Evolutionary conservation across 2,797 vertebrate genomes (phyloP).

Genomic region (Selene dorsalis): DNA sequence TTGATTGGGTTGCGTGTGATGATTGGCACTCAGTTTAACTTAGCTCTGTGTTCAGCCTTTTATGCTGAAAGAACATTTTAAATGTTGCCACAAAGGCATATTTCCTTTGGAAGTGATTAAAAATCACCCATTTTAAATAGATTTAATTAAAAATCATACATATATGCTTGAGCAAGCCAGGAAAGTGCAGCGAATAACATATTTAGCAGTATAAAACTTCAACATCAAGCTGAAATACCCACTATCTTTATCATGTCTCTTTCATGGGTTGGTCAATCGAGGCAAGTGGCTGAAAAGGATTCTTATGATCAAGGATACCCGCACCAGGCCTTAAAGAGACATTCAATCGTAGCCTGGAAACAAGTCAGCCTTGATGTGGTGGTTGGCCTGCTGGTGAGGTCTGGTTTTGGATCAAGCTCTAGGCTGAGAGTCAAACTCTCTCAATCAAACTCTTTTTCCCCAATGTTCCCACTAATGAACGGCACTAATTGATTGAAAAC

Average conservation of each 20-base stretch:
- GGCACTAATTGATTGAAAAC: slow-evolving; percentile 83
- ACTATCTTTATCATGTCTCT: slow-evolving; percentile 19
- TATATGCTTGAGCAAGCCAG: neutral
- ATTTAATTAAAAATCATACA: slow-evolving; percentile 1
- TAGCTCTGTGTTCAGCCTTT: slow-evolving; percentile 25
- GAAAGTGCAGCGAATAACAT: neutral
- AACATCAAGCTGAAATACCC: slow-evolving; percentile 10
- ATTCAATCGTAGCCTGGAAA: slow-evolving; percentile 57
- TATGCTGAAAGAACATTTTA: slow-evolving; percentile 19
- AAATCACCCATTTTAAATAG: slow-evolving; percentile 11
- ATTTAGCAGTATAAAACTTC: slow-evolving; percentile 8
- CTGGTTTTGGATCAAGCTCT: slow-evolving; percentile 61
- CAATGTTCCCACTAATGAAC: slow-evolving; percentile 80
- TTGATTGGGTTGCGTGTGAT: slow-evolving; percentile 24
- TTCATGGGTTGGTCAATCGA: slow-evolving; percentile 21
- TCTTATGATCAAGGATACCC: slow-evolving; percentile 61
- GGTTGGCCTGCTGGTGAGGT: slow-evolving; percentile 53
- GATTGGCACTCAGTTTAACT: slow-evolving; percentile 15
- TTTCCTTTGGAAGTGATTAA: slow-evolving; percentile 25
- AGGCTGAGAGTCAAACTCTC: slow-evolving; percentile 75
- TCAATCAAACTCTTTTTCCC: slow-evolving; percentile 72
- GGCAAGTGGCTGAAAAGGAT: slow-evolving; percentile 48
- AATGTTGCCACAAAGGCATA: neutral
- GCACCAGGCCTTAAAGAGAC: slow-evolving; percentile 44
- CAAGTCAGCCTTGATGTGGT: slow-evolving; percentile 35